phyloP scores from a whole-genome alignment of 2,797 vertebrate species.

The Atherinosoma microstoma region DNA sequence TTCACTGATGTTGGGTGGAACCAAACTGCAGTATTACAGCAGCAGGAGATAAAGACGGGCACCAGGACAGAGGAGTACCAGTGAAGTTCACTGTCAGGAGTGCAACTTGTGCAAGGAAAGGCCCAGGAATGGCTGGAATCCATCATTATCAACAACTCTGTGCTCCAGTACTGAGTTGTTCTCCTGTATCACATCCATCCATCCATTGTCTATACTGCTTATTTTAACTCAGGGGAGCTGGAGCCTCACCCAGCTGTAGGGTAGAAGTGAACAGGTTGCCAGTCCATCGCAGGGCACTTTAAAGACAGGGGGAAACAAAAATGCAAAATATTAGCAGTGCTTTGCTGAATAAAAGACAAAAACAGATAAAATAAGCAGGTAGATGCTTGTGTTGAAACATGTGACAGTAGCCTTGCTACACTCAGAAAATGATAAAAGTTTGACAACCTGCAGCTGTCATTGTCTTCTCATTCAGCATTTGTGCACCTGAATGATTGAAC shows the following conservation, averaged over 20 bases:
- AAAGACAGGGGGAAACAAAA: neutral
- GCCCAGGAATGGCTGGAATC: slow-evolving; percentile 57
- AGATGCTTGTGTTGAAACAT: neutral
- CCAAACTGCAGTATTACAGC: neutral
- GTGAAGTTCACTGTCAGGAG: neutral
- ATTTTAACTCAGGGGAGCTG: too few relatives aligned
- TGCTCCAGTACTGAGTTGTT: too few relatives aligned
- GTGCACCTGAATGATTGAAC: too few relatives aligned
- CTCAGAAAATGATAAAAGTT: too few relatives aligned
- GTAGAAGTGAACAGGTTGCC: too few relatives aligned
- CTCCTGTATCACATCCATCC: too few relatives aligned
- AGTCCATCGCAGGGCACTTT: too few relatives aligned
- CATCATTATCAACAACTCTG: slow-evolving; percentile 45
- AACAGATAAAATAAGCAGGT: neutral
- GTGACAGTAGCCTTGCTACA: too few relatives aligned
- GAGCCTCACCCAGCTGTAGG: too few relatives aligned
- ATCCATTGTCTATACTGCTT: too few relatives aligned
- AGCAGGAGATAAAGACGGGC: neutral
- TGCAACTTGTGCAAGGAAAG: neutral
- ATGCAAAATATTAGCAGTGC: neutral
- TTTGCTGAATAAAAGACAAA: neutral
- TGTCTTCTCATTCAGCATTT: too few relatives aligned
- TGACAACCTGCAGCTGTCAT: too few relatives aligned
- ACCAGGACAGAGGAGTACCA: neutral
- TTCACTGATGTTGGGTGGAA: neutral